Evolutionary conservation across 2,113 vertebrate genomes (phyloP).

Genomic region (Erinaceus europaeus): DNA sequence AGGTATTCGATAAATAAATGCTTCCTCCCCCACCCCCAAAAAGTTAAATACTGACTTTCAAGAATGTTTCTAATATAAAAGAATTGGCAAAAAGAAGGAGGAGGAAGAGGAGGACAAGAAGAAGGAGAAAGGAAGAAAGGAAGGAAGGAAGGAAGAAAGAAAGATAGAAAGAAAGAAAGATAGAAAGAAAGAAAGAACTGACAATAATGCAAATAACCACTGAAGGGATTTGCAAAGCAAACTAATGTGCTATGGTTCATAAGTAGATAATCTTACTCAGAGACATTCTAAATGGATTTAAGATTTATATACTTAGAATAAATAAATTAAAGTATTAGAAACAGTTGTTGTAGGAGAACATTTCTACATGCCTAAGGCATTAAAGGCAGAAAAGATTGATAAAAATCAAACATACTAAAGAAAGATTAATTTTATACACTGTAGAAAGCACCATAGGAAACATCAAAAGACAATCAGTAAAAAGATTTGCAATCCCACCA

Average conservation of each 20-base stretch:
- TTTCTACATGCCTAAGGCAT: background rate
- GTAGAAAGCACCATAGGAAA: background rate
- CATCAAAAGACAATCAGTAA: background rate
- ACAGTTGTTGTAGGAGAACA: background rate
- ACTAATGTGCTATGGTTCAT: background rate
- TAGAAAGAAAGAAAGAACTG: too few species aligned
- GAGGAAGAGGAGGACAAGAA: too few species aligned
- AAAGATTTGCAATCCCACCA: background rate
- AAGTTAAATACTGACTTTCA: background rate
- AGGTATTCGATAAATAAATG: background rate
- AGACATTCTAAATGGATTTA: background rate
- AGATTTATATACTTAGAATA: conserved; percentile 21
- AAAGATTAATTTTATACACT: background rate
- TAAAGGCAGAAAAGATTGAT: background rate
- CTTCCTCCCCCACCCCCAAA: too few species aligned
- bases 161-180: too few species aligned
- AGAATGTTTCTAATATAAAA: background rate
- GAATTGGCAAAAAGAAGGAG: too few species aligned
- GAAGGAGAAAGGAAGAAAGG: too few species aligned
- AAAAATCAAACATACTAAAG: conserved; percentile 1
- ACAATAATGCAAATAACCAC: background rate
- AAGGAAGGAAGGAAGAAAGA: too few species aligned
- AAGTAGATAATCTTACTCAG: background rate
- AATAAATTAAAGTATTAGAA: background rate
- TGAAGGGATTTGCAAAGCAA: background rate